Base-by-base conservation (phyloP, 2,888 invertebrate genomes). In the Eupithecia dodoneata region DNA sequence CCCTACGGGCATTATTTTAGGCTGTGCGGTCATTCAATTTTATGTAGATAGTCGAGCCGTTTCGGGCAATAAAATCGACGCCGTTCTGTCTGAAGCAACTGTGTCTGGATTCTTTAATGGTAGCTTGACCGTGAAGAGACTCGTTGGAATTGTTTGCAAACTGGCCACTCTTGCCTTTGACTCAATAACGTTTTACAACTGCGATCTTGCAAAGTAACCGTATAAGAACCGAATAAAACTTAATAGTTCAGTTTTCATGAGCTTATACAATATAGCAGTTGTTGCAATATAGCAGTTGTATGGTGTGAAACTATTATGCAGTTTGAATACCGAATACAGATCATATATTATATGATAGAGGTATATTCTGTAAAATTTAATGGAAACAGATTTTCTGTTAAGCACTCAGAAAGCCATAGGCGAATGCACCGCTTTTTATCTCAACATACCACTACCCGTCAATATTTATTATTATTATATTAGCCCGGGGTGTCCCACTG, bases 1-100 rank as follows among this genome's bases (percentile, higher is more conserved):
- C 69, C 45, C 45, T 45, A 10, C 66, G 66, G 66, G 10, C 45
- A 69, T 69, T 69, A 69, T 45, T 69, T 69, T 45, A 69, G 44
- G 45, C n/a, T 45, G 42, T 18, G 42, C 66, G 45, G 69, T 69
- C 69, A 45, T 42, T 45, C 69, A 45, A 45, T 42, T 69, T 69
- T 69, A 69, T 69, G 69, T 69, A 69, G 44, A 69, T 69, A 69
- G 69, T 15, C n/a, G 45, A 44, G 15, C 18, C 15, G 15, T 45
- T 44, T 69, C 45, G n/a, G 9, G 66, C 42, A 41, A 66, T 42
- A 42, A 66, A 66, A 66, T 42, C 66, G 66, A 66, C 66, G 66
- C 66, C 66, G 9, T 6, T 7, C 42, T 42, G 66, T 66, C 66
- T 66, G 66, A 42, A 42, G 67, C 15, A 42, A 66, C 66, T 42